A percentile compares a stretch with the other conserved stretches of the same genome.
These are phyloP conservation scores for Alcedo quadribrachys DNA, from an alignment of 2,797 vertebrate species.

Conservation along the genomic window DNA sequence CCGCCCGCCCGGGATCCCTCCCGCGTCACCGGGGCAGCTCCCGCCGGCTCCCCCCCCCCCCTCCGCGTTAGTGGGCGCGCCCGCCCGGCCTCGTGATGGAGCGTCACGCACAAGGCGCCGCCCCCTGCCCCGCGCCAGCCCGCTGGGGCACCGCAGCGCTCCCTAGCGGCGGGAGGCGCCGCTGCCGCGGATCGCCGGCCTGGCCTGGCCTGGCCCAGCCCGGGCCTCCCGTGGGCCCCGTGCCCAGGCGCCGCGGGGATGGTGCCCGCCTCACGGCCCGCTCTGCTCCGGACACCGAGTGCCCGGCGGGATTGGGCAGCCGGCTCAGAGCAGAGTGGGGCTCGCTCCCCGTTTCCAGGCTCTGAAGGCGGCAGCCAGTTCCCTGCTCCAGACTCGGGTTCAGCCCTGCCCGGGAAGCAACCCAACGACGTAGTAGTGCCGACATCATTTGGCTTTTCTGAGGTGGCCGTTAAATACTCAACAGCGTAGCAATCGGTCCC, in stretches of 20 bases:
- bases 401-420: background rate
- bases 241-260: background rate
- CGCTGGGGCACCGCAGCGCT: background rate
- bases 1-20: no score
- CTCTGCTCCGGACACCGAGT: background rate
- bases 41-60: no score
- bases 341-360: fast-evolving
- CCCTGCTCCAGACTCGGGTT: background rate
- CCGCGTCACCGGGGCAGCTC: no score
- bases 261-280: no score
- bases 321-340: background rate
- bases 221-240: no score
- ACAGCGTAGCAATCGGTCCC: fast-evolving
- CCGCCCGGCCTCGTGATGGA: background rate
- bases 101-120: background rate
- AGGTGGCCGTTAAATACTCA: background rate
- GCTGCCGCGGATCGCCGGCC: no score
- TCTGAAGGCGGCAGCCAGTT: background rate
- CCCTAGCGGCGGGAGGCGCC: background rate
- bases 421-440: background rate
- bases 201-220: no score
- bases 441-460: background rate
- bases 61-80: fast-evolving
- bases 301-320: background rate
- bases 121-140: no score